Conservation (phyloP, 2,113 vertebrate species). For the Elephantulus edwardii region DNA sequence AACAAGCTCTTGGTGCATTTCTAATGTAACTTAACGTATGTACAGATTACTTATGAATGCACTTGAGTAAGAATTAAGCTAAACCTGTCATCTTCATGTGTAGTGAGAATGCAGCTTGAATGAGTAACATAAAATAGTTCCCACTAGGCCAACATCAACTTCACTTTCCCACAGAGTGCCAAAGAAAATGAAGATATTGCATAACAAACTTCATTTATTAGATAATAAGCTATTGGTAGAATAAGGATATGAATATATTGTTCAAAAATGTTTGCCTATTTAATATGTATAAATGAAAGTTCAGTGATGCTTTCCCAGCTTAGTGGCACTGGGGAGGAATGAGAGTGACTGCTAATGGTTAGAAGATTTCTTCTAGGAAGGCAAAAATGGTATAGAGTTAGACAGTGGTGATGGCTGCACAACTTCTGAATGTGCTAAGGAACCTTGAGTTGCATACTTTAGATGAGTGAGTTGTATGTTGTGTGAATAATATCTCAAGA, state of each 20-base stretch:
- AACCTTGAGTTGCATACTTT: background rate
- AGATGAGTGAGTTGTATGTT: background rate
- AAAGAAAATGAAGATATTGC: slow-evolving; percentile 22
- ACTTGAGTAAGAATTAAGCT: slow-evolving; percentile 7
- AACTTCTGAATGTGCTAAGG: background rate
- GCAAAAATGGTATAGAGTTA: slow-evolving; percentile 32
- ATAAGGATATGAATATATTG: slow-evolving; percentile 50
- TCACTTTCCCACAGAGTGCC: background rate
- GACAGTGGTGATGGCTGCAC: background rate
- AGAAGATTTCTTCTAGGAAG: background rate
- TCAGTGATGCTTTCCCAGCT: too few species aligned
- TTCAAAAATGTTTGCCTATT: background rate
- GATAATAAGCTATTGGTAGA: slow-evolving; percentile 17
- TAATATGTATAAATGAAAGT: background rate
- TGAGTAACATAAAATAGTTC: background rate
- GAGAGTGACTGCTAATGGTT: too few species aligned
- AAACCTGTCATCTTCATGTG: background rate
- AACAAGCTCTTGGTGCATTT: background rate
- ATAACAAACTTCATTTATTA: too few species aligned
- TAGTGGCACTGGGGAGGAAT: too few species aligned
- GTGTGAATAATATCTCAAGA: slow-evolving; percentile 10
- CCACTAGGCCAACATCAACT: background rate
- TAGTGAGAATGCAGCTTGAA: background rate
- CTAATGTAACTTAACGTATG: background rate
- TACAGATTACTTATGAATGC: background rate